phyloP scores from a whole-genome alignment of 1,140 invertebrate genomes.

The Lepidotrigona ventralis region DNA sequence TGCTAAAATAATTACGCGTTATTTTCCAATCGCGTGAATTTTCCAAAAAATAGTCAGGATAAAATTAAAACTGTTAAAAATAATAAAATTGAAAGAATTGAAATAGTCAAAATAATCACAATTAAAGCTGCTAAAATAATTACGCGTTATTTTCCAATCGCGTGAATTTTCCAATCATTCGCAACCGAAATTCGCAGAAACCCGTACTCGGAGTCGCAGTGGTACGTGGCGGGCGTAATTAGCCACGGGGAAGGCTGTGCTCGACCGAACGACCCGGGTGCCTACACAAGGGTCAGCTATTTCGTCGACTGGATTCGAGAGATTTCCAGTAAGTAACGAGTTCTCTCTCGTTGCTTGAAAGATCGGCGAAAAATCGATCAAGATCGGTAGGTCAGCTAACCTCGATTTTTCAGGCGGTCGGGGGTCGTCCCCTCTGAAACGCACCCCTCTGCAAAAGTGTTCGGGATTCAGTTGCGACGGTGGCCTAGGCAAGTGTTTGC shows the following conservation, averaged over 20 bases:
- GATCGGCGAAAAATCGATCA: too few relatives aligned
- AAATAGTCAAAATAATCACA: too few relatives aligned
- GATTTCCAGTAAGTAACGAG: slow-evolving; percentile 75
- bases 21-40: too few relatives aligned
- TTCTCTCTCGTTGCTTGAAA: not conserved
- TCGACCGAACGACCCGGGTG: slow-evolving; percentile 87
- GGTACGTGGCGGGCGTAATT: slow-evolving; percentile 89
- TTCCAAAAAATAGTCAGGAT: not conserved
- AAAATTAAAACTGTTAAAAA: too few relatives aligned
- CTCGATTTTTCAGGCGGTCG: slow-evolving; percentile 10
- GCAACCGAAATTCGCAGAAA: slow-evolving; percentile 75
- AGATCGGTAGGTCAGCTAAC: too few relatives aligned
- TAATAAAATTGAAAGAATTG: too few relatives aligned
- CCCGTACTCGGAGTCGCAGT: slow-evolving; percentile 82
- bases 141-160: too few relatives aligned
- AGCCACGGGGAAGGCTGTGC: slow-evolving; percentile 92
- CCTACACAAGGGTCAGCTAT: slow-evolving; percentile 88
- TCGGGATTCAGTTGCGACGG: slow-evolving; percentile 85
- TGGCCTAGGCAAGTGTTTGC: slow-evolving; percentile 84
- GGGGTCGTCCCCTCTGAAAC: not conserved
- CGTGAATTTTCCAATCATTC: not conserved
- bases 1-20: too few relatives aligned
- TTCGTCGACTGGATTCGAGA: slow-evolving; percentile 87
- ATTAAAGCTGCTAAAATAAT: too few relatives aligned
- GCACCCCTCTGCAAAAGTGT: slow-evolving; percentile 82